Evolutionary conservation across 2,797 vertebrate genomes (phyloP).

Genomic region (Mus minutoides): DNA sequence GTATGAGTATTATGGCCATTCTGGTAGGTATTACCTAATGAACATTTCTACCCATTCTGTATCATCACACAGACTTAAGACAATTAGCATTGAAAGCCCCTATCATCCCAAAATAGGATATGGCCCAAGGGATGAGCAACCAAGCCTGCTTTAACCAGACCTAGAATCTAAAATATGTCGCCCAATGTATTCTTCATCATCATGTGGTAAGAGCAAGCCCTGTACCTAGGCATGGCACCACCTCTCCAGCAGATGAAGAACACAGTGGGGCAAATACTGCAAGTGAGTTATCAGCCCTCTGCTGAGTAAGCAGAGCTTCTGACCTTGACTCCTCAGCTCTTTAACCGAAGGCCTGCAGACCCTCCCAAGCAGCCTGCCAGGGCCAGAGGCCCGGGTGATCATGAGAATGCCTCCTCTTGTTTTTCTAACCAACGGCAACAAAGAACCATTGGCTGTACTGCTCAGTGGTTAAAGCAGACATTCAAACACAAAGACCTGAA

Average conservation of each 20-base stretch:
- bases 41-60: neutral
- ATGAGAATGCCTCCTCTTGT: neutral
- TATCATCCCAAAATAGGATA: neutral
- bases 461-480: neutral
- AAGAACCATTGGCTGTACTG: neutral
- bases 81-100: neutral
- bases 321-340: accelerated
- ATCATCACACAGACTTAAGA: neutral
- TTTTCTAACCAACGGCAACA: neutral
- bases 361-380: neutral
- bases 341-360: neutral
- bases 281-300: accelerated
- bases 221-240: too few species aligned
- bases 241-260: neutral
- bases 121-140: neutral
- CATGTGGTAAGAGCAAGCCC: neutral
- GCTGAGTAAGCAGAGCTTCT: accelerated
- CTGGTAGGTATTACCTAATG: neutral
- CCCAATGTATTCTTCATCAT: neutral
- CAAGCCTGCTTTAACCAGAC: neutral
- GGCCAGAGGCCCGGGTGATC: neutral
- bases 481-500: neutral
- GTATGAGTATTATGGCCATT: neutral
- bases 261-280: too few species aligned
- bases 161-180: neutral